A percentile compares a stretch with the other conserved stretches of the same genome.
Evolutionary conservation across 2,113 vertebrate genomes (phyloP).

Genomic region (Chamaea fasciata): DNA sequence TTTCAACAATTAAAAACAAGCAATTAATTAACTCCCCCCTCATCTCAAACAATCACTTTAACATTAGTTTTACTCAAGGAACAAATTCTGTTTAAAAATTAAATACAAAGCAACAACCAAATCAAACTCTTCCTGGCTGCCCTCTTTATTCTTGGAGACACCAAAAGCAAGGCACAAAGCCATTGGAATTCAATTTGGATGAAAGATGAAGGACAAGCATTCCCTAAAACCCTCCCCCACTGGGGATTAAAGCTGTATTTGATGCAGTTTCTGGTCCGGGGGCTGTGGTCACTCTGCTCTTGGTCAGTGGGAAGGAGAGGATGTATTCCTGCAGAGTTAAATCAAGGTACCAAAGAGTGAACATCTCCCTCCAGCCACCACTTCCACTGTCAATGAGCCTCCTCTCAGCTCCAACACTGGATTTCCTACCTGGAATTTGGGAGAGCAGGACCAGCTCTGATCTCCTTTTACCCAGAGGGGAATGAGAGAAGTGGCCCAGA

Average conservation of each 20-base stretch:
- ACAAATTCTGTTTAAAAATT: background rate
- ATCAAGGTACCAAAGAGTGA: background rate
- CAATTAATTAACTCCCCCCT: background rate
- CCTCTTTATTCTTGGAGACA: background rate
- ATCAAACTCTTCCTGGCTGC: background rate
- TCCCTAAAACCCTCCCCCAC: fast-evolving
- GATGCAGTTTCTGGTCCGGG: background rate
- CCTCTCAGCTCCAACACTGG: background rate
- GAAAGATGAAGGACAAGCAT: background rate
- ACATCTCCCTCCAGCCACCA: background rate
- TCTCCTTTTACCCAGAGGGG: background rate
- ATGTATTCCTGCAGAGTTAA: background rate
- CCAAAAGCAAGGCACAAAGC: background rate
- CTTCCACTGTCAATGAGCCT: background rate
- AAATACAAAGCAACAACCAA: background rate
- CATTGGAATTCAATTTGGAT: background rate
- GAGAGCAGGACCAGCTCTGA: background rate
- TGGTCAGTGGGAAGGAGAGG: background rate
- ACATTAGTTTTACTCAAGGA: background rate
- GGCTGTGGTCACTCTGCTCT: background rate
- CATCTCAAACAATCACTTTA: background rate
- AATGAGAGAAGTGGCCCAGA: background rate
- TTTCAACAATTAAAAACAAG: background rate
- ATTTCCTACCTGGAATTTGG: background rate
- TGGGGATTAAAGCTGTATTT: background rate